Base-by-base conservation (phyloP, 2,797 vertebrate genomes). In the Stomatorhinus walkeri region DNA sequence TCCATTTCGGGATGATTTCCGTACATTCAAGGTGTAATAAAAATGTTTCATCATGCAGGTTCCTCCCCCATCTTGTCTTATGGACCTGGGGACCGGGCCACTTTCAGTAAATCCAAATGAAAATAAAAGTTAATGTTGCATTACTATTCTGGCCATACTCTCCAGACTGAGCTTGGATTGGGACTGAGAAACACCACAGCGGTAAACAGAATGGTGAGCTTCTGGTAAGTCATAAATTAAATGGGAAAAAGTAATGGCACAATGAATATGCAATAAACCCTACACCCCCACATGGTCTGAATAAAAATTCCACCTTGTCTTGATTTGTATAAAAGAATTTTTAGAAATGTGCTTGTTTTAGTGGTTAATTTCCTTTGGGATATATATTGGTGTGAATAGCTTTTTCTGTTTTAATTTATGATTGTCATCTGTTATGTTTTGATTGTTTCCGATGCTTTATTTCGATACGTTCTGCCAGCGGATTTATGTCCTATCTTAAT, bases 351-450 rank as follows among this genome's bases (percentile, higher is more conserved):
- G 32, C 36, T 36, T 79, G 36, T 79, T 79, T 79, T 14, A 43
- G 16, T n/a, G 36, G 72, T 43, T 79, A 79, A 79, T 79, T 79
- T 79, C 72, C 72, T 79, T 43, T 79, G 72, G 72, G 72, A 79
- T 79, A 19, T 79, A 79, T 40, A 79, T 79, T 43, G 72, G 14
- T 19, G 4, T 43, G 72, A 79, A 79, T 40, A 19, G 72, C 32
- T 40, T 79, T 36, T 19, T 72, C 43, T 79, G 36, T 79, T 36
- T 43, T 36, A 79, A 76, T 79, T 79, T 79, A 79, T 79, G 72
- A 79, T 79, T 79, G 72, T 79, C 72, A 79, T 79, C 32, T 79
- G 72, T 43, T 79, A 8, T 79, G 32, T 43, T 79, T 79, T 79
- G 72, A 79, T 79, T 79, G 61, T 68, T 32, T 68, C 61, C 4